phyloP scores from a whole-genome alignment of 2,113 vertebrate genomes.

The Percopsis transmontana region DNA sequence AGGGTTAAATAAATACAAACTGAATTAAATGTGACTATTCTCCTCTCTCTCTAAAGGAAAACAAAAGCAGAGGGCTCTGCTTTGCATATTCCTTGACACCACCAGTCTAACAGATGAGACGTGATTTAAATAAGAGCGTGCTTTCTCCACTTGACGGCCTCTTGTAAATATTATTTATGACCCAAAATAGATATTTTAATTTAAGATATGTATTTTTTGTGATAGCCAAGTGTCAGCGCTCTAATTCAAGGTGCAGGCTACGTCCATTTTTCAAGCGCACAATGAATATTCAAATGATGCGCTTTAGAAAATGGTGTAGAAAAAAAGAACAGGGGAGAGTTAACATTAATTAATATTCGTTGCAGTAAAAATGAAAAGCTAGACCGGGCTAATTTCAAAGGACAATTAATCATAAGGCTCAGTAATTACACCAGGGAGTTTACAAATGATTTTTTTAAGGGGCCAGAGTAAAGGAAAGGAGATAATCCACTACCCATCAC shows the following conservation, averaged over 20 bases:
- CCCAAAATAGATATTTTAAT: conserved; percentile 78
- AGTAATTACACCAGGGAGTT: conserved; percentile 99
- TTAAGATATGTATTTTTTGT: conserved; percentile 78
- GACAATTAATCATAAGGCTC: conserved; percentile 99
- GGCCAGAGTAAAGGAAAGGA: conserved; percentile 87
- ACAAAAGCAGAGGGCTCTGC: conserved; percentile 63
- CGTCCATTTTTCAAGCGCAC: conserved; percentile 90
- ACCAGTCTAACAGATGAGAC: conserved; percentile 82
- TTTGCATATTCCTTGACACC: conserved; percentile 89
- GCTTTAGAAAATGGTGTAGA: conserved; percentile 80
- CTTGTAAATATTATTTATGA: conserved; percentile 97
- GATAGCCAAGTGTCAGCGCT: conserved; percentile 86
- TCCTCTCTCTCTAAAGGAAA: conserved; percentile 52
- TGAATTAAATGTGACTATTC: conserved; percentile 71
- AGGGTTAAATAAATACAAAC: conserved; percentile 77
- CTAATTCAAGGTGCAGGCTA: conserved; percentile 82
- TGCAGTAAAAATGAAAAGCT: conserved; percentile 98
- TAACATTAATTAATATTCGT: conserved; percentile 99
- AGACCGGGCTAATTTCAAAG: conserved; percentile 99
- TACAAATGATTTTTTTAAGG: conserved; percentile 98
- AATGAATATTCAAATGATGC: conserved; percentile 97
- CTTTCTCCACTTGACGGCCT: conserved; percentile 88
- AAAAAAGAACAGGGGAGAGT: conserved; percentile 75
- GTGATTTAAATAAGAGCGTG: conserved; percentile 92
- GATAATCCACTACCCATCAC: conserved; percentile 94